Conservation (phyloP, 2,888 invertebrate genomes). For the Lysandra coridon region DNA sequence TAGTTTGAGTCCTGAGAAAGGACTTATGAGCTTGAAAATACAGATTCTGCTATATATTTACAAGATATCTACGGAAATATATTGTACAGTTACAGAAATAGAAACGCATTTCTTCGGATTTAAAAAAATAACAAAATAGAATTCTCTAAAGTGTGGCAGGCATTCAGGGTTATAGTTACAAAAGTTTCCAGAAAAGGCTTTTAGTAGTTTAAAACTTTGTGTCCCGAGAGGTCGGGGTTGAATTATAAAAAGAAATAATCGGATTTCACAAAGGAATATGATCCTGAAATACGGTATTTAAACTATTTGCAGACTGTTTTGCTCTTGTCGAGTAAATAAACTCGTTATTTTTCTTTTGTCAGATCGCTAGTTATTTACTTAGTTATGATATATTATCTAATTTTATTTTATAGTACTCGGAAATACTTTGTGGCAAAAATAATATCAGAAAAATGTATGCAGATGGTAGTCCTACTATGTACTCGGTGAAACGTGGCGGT, state of each 20-base stretch:
- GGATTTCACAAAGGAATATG: not conserved
- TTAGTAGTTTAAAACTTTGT: conserved; percentile 12
- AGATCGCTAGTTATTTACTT: not conserved
- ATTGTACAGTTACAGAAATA: too few relatives aligned
- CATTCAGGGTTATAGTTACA: not conserved
- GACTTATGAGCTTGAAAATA: too few relatives aligned
- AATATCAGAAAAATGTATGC: too few relatives aligned
- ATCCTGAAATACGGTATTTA: not conserved
- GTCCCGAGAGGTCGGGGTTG: not conserved
- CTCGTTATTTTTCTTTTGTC: not conserved
- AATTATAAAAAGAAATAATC: conserved; percentile 6
- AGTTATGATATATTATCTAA: not conserved
- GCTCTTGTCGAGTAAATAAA: not conserved
- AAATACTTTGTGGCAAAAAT: too few relatives aligned
- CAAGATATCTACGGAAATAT: too few relatives aligned
- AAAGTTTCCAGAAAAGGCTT: conserved; percentile 18
- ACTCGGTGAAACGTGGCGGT: too few relatives aligned
- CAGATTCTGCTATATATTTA: too few relatives aligned
- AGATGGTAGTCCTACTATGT: too few relatives aligned
- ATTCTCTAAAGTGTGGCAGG: not conserved
- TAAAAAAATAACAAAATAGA: not conserved
- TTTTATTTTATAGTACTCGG: too few relatives aligned
- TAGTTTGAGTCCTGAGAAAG: too few relatives aligned
- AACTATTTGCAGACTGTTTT: not conserved
- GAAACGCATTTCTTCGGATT: too few relatives aligned